Conservation (phyloP, 2,888 invertebrate species). For the Cheilosia impressa region DNA sequence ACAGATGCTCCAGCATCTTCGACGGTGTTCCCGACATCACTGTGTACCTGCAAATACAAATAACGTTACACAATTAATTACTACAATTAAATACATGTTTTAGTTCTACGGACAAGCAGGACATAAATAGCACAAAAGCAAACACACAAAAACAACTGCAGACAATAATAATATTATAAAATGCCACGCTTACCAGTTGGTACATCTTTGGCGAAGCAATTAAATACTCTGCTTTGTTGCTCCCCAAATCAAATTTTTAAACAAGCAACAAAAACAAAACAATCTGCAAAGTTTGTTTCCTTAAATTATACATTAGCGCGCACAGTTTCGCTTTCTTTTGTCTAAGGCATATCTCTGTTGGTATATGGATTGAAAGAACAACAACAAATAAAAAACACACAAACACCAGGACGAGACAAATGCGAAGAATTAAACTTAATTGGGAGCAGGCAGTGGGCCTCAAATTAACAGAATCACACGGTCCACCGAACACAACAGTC, state of each 20-base stretch:
- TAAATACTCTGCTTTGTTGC: constrained; percentile 18
- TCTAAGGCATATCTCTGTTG: not conserved
- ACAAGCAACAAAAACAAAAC: constrained; percentile 1
- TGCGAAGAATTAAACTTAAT: constrained; percentile 49
- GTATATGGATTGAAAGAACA: not conserved
- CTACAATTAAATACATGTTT: not conserved
- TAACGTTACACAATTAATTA: not conserved
- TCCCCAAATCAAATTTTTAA: not conserved
- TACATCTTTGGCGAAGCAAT: constrained; percentile 33
- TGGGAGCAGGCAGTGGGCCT: not conserved
- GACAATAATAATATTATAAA: not conserved
- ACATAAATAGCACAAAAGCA: constrained; percentile 4
- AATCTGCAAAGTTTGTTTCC: constrained; percentile 29
- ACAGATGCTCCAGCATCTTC: constrained; percentile 93
- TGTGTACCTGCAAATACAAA: constrained; percentile 87
- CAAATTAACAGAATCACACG: constrained; percentile 47
- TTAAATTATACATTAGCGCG: constrained; percentile 4
- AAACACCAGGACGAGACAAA: constrained; percentile 10
- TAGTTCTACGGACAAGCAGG: not conserved
- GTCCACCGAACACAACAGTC: constrained; percentile 10
- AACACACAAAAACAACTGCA: constrained; percentile 4
- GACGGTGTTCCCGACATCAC: constrained; percentile 94
- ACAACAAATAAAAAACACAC: not conserved
- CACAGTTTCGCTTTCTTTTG: not conserved
- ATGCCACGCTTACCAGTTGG: not conserved